Evolutionary conservation across 2,113 vertebrate genomes (phyloP), one percentile per base, ranked within the genome.

Genomic region (Camelus bactrianus): DNA sequence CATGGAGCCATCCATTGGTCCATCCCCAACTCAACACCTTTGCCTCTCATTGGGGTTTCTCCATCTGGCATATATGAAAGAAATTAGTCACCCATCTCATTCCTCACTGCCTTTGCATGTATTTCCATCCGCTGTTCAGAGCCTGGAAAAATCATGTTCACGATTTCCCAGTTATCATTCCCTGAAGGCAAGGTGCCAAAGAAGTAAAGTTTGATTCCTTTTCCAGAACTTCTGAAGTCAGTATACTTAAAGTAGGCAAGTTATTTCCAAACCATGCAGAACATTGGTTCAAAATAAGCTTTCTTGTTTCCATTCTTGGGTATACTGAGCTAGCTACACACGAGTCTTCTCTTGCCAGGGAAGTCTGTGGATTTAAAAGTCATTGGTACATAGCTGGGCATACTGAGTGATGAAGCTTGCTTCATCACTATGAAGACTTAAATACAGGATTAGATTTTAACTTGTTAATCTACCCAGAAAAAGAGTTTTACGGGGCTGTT

Each of bases 141-240:
- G 52, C 15, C 79, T 90, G 83, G 86, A 97, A 96, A 95, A 93
- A 80, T 83, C 56, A 17, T 60, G 35, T 35, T 93, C 67, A 58
- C 79, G 42, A 73, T 79, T 94, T 97, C 76, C 77, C 58, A 60
- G 64, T 46, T 92, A 65, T 28, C 48, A 82, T 79, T 93, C 56
- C 54, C 69, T 96, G 24, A 95, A 93, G 95, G 79, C 69, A 82
- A 96, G 50, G 10, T 95, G 82, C 86, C 86, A 96, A 93, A 94
- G 50, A 69, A 95, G 79, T 60, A 91, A 95, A 79, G 77, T 46
- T 8, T 60, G 73, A 92, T 79, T 91, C 60, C 26, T 91, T 95
- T 96, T 87, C 92, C 72, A 91, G 85, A 89, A 82, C 67, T 95
- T 79, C 79, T 82, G 30, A 91, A 94, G 70, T 84, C 62, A 87